phyloP scores from a whole-genome alignment of 2,888 invertebrate species.

The Ormyrus nitidulus region DNA sequence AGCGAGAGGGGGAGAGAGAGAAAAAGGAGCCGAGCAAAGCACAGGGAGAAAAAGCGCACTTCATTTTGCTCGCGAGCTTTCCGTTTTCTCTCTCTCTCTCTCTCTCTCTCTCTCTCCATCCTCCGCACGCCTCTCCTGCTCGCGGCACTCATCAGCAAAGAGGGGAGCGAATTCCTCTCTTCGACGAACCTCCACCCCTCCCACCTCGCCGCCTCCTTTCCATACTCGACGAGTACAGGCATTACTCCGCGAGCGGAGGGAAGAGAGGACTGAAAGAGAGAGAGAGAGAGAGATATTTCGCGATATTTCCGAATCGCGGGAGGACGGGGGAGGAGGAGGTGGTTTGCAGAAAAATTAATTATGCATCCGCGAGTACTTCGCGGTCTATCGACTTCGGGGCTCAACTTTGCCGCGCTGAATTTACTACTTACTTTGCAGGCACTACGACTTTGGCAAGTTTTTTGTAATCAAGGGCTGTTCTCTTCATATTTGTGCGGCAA shows the following conservation, averaged over 20 bases:
- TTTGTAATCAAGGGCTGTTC: too few species aligned
- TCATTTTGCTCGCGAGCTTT: constrained; percentile 52
- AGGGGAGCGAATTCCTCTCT: constrained; percentile 63
- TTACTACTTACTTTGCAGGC: too few species aligned
- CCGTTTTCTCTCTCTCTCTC: constrained; percentile 42
- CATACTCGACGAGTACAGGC: constrained; percentile 22
- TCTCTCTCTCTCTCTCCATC: constrained; percentile 39
- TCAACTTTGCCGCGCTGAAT: too few species aligned
- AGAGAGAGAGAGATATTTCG: constrained; percentile 3
- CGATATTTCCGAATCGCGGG: background rate
- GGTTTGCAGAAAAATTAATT: constrained; percentile 29
- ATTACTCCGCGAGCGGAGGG: background rate
- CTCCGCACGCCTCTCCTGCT: constrained; percentile 22
- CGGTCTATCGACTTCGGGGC: constrained; percentile 3
- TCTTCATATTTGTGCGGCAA: too few species aligned
- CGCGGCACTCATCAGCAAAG: constrained; percentile 52
- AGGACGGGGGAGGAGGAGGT: background rate
- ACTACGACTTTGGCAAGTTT: too few species aligned
- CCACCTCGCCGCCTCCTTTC: constrained; percentile 53
- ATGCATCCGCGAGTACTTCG: constrained; percentile 2
- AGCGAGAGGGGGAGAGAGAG: background rate
- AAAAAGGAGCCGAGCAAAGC: background rate
- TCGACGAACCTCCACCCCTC: constrained; percentile 53
- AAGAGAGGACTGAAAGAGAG: background rate
- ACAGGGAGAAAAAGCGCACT: constrained; percentile 40